Base-by-base conservation (phyloP, 2,113 vertebrate genomes). In the Notothenia coriiceps region DNA sequence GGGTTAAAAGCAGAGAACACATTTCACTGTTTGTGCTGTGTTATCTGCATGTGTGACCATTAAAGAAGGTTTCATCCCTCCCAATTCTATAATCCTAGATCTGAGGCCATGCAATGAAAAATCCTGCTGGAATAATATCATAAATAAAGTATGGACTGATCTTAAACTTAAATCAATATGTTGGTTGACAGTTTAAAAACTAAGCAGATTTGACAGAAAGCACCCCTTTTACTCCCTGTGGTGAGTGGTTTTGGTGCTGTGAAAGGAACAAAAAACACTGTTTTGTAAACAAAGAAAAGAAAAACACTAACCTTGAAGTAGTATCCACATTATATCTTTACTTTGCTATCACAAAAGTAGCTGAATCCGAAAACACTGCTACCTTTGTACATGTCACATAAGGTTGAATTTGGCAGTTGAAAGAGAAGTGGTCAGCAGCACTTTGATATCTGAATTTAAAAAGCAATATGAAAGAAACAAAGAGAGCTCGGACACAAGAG, bases 391-490 rank as follows among this genome's bases (percentile, higher is more conserved):
- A 40, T 6, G 17, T 55, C 25, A 47, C 13, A 18, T 35, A 2
- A 47, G 12, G 43, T 22, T 63, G 3, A 22, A 47, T 20, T 70
- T 20, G 11, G 57, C 20, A 33, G 33, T 65, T 60, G 20, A 52
- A 25, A 25, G 29, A 40, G 25, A 55, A 12, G 54, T 18, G 6
- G 35, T 20, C 10, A 3, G 13, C 57, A 33, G 5, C 49, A 62
- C 66, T 78, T 78, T 70, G 66, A 78, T 55, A 40, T 47, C 9
- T 35, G 50, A 46, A 44, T 49, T 63, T 70, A 55, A 57, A 63
- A 71, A 79, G 67, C 57, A 50, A 14, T 59, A 14, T 14, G 17
- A 50, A 15, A 25, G 20, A 7, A 57, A 71, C 69, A 79, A 57
- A 65, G 68, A 43, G 43, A n/a, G 43, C 51, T 56, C 25, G 1